These are phyloP conservation scores for Tricholauxania praeusta DNA, from an alignment of 2,888 invertebrate species.

Conservation along the genomic window DNA sequence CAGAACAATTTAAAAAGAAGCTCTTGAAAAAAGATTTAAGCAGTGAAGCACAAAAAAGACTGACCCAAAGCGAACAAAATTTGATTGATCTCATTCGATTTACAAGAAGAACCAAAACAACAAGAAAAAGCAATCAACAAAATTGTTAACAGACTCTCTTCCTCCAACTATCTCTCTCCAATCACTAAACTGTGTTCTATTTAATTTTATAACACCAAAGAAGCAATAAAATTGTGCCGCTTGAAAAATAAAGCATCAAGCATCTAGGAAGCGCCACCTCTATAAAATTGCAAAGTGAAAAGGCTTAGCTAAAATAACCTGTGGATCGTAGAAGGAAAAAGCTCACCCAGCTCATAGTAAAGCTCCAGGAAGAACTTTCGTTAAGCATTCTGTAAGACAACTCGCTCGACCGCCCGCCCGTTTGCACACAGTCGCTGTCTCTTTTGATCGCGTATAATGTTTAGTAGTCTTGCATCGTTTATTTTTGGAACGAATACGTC, in stretches of 20 bases:
- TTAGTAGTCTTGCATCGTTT: constrained; percentile 74
- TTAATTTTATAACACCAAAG: constrained; percentile 9
- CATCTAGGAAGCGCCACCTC: too few species aligned
- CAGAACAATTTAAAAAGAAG: too few species aligned
- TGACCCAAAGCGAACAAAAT: constrained; percentile 9
- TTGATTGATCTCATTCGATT: constrained; percentile 3
- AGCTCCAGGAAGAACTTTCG: constrained; percentile 35
- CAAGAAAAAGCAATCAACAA: neutral
- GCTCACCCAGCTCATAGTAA: constrained; percentile 20
- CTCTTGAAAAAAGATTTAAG: neutral
- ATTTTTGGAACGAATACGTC: constrained; percentile 68
- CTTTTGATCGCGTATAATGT: constrained; percentile 68
- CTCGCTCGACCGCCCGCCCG: constrained; percentile 10
- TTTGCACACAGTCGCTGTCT: constrained; percentile 19
- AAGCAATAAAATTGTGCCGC: constrained; percentile 2
- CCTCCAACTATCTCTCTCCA: neutral
- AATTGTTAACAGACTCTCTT: neutral
- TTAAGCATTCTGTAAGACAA: constrained; percentile 9
- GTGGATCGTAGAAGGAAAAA: constrained; percentile 13
- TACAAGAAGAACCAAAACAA: too few species aligned
- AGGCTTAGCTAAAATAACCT: neutral
- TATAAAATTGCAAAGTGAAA: too few species aligned
- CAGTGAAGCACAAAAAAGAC: constrained; percentile 17
- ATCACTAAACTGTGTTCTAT: neutral
- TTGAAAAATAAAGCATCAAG: neutral